Evolutionary conservation across 2,113 vertebrate genomes (phyloP), one percentile per base, ranked within the genome.

Genomic region (Aramus guarauna): DNA sequence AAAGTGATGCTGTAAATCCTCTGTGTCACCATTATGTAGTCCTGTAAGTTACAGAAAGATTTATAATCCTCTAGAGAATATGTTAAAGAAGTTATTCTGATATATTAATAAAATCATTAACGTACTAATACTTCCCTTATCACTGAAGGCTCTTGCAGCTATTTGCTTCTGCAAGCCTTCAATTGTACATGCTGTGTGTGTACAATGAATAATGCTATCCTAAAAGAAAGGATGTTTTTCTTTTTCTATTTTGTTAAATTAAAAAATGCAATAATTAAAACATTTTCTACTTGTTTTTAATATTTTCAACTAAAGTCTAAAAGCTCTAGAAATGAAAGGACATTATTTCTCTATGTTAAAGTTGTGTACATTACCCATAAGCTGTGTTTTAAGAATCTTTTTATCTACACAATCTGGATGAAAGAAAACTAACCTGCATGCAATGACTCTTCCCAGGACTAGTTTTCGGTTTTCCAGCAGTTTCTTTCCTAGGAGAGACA

Each of bases 1-100:
- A 91, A 97, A 94, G 67, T 80, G 82, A 59, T 74, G 37, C 32
- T 95, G 56, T 97, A 98, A 98, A 98, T 97, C 85, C 88, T 97
- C 34, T 92, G 59, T 94, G 86, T 36, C 91, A 96, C 45, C 26
- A 84, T 95, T 94, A 74, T 52, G 9, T 74, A 94, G 36, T 82
- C 91, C 29, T 84, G 39, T 59, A 92, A 94, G 53, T 94, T 96
- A 32, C 27, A 80, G 96, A 96, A 95, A 79, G 19, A 67, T 96
- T 88, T 89, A 56, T 72, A 91, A 89, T 95, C 48, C 43, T 32
- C 6, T 36, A 37, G 8, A 94, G 66, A 95, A 81, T 56, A 75
- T 55, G 11, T 55, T 91, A 43, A 92, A 75, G 15, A 74, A 96
- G 6, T 75, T 89, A 47, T 63, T 90, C 26, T 1, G 20, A 45